Base-by-base conservation (phyloP, 35 echinoderm and acorn worm species). In the Apostichopus californicus region DNA sequence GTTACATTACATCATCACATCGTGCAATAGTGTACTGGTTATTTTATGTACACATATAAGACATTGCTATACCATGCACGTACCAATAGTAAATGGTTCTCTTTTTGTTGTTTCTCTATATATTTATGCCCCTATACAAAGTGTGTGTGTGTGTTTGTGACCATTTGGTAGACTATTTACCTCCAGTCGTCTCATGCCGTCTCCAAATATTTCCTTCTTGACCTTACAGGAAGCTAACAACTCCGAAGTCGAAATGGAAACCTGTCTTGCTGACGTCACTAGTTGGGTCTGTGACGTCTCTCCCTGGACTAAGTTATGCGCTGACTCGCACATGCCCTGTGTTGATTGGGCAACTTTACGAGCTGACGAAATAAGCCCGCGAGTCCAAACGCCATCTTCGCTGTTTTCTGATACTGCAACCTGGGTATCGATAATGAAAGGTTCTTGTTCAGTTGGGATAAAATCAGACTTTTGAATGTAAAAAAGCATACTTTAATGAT, bases 131-230 rank as follows among this genome's bases (percentile, higher is more conserved):
- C 34, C 34, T 46, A 46, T 46, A 46, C 34, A 46, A 46, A 46
- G 34, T 46, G 34, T 46, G 34, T 46, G 34, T 46, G 34, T 46
- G 34, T 46, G 34, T 46, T 3, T 46, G 34, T 46, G 34, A 46
- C 34, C 34, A 46, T 46, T 46, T 46, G 34, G 34, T 55, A 54
- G 24, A 4, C 8, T 55, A 89, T 23, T 4, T 73, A 89, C 86
- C 86, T 89, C 86, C 22, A 89, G 57, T 89, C 86, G 57, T 89
- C 17, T 53, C 86, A 89, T 89, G 8, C 86, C 86, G 46, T 71
- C 63, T 66, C 86, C 86, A 73, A 89, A 89, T 58, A 89, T 89
- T 17, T 89, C 86, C 7, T 89, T 58, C 86, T 89, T 89, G 11
- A 64, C 64, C 63, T 89, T 89, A 89, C 86, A 89, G 18, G 86